Percentiles rank a stretch among this genome's conserved stretches.
Evolutionary conservation across 1,140 invertebrate species (phyloP).

Genomic region (Ips nitidus): DNA sequence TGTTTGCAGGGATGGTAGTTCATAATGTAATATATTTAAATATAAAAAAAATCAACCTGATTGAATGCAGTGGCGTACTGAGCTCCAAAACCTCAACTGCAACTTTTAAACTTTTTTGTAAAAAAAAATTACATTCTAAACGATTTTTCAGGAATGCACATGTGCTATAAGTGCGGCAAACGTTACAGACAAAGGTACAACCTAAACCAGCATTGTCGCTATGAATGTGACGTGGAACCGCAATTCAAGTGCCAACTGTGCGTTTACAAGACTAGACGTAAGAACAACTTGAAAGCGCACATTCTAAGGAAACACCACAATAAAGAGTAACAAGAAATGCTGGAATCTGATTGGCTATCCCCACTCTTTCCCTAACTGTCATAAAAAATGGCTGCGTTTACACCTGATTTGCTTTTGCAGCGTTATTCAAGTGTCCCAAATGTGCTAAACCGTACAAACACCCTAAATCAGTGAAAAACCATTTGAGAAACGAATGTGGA

Average conservation of each 20-base stretch:
- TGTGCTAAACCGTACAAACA: conserved; percentile 11
- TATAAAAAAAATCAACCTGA: too few species aligned
- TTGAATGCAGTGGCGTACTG: too few species aligned
- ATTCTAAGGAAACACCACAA: conserved; percentile 16
- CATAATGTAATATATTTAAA: too few species aligned
- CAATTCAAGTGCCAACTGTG: conserved; percentile 33
- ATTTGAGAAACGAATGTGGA: conserved; percentile 65
- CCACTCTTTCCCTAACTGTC: not conserved
- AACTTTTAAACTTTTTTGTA: too few species aligned
- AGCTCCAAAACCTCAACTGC: too few species aligned
- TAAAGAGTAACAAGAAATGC: conserved; percentile 1
- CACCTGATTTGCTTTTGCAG: not conserved
- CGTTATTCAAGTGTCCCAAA: conserved; percentile 7
- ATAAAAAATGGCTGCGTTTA: not conserved
- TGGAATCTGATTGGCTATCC: not conserved
- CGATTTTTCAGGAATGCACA: too few species aligned
- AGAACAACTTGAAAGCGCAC: conserved; percentile 38
- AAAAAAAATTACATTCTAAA: too few species aligned
- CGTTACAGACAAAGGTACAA: conserved; percentile 53
- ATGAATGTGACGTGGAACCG: conserved; percentile 39
- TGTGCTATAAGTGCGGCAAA: conserved; percentile 41
- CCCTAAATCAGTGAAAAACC: not conserved
- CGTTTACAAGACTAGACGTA: conserved; percentile 5
- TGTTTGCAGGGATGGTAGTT: too few species aligned
- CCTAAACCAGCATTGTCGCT: conserved; percentile 41